Evolutionary conservation across 2,888 invertebrate species (phyloP).

Genomic region (Germaria angustata): DNA sequence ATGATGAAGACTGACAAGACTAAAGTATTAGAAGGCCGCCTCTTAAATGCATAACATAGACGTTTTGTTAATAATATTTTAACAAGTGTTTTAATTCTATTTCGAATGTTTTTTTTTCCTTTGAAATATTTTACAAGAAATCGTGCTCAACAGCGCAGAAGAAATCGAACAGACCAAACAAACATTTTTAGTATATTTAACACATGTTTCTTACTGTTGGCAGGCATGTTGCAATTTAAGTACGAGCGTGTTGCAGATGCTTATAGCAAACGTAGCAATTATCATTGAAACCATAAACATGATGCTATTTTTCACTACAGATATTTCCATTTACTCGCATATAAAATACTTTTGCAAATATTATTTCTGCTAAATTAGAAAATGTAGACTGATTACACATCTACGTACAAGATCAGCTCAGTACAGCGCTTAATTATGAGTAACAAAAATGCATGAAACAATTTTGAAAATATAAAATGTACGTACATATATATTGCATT

Average conservation of each 20-base stretch:
- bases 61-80: slow-evolving; percentile 28
- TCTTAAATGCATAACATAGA: slow-evolving; percentile 1
- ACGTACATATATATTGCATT: neutral
- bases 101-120: slow-evolving; percentile 2
- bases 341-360: slow-evolving; percentile 12
- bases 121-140: slow-evolving; percentile 31
- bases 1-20: slow-evolving; percentile 51
- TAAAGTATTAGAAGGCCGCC: slow-evolving; percentile 57
- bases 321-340: slow-evolving; percentile 5
- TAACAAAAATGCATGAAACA: neutral
- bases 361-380: slow-evolving; percentile 49
- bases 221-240: slow-evolving; percentile 56
- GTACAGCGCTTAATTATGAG: slow-evolving; percentile 15
- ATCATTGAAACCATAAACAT: slow-evolving; percentile 64
- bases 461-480: neutral
- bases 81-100: slow-evolving; percentile 58
- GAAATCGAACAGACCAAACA: slow-evolving; percentile 7
- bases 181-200: slow-evolving; percentile 20
- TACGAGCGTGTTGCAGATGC: slow-evolving; percentile 26
- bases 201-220: slow-evolving; percentile 42
- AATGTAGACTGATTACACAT: slow-evolving; percentile 34
- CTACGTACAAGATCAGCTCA: slow-evolving; percentile 32
- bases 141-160: slow-evolving; percentile 40
- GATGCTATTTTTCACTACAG: slow-evolving; percentile 53
- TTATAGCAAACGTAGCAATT: slow-evolving; percentile 54